Base-by-base conservation (phyloP, 2,888 invertebrate genomes). In the Leucophenga maculata region DNA sequence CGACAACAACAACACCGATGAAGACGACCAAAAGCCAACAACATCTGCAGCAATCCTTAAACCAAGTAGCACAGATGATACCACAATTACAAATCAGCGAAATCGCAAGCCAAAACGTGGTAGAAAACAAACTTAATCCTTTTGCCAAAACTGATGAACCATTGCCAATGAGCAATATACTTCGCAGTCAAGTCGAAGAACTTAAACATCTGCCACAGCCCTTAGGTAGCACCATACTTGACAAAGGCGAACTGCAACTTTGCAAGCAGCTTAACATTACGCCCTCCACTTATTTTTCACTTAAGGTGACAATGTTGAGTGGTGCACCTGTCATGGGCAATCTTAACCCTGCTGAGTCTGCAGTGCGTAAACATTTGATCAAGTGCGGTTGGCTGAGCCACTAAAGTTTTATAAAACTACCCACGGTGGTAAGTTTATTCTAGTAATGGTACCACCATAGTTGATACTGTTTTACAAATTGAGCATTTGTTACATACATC, bases 251-350 rank as follows among this genome's bases (percentile, higher is more conserved):
- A 88, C 90, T 92, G 87, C 92, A 93, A 93, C 88, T 95, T 74
- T 96, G 95, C 89, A 90, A 91, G 67, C 89, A 92, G 70, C 91
- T 97, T 85, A 94, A 95, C 86, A 90, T 97, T 86, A 93, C 94
- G 78, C 95, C 97, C 74, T 93, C 95, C 70, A 95, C 95, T 88
- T 97, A 97, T 90, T 92, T 95, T 79, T 95, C 96, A 3, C 91
- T 97, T 88, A 97, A 97, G 89, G 94, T 96, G 14, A 92, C 96
- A 78, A 91, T 97, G 74, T 91, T 97, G 70, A 88, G 88, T 74
- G 88, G 88, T 18, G 86, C 86, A 11, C 86, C 88, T 16, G 72
- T 85, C 13, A 50, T 82, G 57, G 79, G 83, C 50, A 84, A 79
- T 75, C 75, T 84, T 1, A 80, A 84, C n/a, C 78, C 78, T 6